Percentiles rank a stretch among this genome's conserved stretches.
Conservation (phyloP, 1,140 invertebrate genomes). For the Scaptodrosophila lebanonensis region DNA sequence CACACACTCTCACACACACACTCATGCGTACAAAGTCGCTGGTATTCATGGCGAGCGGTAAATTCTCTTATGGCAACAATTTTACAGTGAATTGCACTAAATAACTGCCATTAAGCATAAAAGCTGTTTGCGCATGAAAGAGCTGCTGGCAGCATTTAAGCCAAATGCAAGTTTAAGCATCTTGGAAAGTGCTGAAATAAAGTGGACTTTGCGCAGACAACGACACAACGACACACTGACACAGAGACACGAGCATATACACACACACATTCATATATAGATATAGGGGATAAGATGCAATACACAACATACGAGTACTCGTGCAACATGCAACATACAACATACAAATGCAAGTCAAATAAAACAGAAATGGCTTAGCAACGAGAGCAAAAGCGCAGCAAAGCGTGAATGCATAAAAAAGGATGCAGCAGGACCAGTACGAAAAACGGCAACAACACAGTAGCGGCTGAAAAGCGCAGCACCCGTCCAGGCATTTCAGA, state of each 20-base stretch:
- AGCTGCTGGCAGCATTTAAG: slow-evolving; percentile 63
- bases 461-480: no score
- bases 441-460: slow-evolving; percentile 25
- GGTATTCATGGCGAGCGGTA: slow-evolving; percentile 30
- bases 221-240: slow-evolving; percentile 27
- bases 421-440: not conserved
- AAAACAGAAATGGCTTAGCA: slow-evolving; percentile 51
- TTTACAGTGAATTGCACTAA: slow-evolving; percentile 75
- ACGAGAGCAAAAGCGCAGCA: slow-evolving; percentile 14
- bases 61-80: slow-evolving; percentile 63
- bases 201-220: slow-evolving; percentile 49
- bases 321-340: not conserved
- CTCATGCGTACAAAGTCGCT: slow-evolving; percentile 11
- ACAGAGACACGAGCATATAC: slow-evolving; percentile 15
- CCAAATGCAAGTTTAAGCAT: slow-evolving; percentile 72
- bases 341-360: slow-evolving; percentile 35
- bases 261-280: slow-evolving; percentile 13
- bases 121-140: slow-evolving; percentile 74
- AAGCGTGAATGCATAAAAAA: slow-evolving; percentile 7
- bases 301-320: slow-evolving; percentile 9
- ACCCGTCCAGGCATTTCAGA: no score
- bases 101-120: slow-evolving; percentile 75
- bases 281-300: slow-evolving; percentile 5
- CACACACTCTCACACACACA: slow-evolving; percentile 20
- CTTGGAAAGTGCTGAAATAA: slow-evolving; percentile 61